Conservation (phyloP, 1,140 invertebrate genomes). For the Belonocnema kinseyi region DNA sequence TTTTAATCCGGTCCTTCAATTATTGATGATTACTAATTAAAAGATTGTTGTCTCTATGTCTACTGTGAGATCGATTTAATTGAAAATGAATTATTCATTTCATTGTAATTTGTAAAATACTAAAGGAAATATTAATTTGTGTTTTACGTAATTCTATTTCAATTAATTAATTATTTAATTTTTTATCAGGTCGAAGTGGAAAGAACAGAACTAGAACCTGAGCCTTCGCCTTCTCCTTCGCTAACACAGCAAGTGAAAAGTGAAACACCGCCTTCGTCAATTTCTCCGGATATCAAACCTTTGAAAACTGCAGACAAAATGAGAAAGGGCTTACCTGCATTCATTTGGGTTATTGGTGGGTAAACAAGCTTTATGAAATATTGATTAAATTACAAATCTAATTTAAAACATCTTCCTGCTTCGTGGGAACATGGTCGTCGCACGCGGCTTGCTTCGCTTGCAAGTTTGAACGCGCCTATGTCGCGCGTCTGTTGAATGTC, state of each 20-base stretch:
- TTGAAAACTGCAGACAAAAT: slow-evolving; percentile 63
- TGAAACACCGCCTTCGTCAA: slow-evolving; percentile 35
- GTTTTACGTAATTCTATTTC: not conserved
- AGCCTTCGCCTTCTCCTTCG: slow-evolving; percentile 37
- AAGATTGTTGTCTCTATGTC: not conserved
- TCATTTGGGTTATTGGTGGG: slow-evolving; percentile 86
- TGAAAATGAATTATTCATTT: not conserved
- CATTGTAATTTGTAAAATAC: not conserved
- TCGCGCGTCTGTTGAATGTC: too few relatives aligned
- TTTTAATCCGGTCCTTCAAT: too few relatives aligned
- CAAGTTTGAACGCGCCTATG: too few relatives aligned
- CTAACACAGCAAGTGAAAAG: slow-evolving; percentile 41
- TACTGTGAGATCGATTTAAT: not conserved
- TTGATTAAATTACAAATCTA: not conserved
- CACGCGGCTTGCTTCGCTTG: too few relatives aligned
- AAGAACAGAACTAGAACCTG: slow-evolving; percentile 52
- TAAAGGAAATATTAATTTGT: too few relatives aligned
- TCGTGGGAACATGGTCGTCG: too few relatives aligned
- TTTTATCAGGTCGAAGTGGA: slow-evolving; percentile 65
- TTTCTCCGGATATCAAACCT: slow-evolving; percentile 49
- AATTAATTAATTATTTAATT: not conserved
- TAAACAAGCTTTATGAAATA: slow-evolving; percentile 32
- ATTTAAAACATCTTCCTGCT: too few relatives aligned
- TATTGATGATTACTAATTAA: too few relatives aligned
- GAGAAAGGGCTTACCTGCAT: slow-evolving; percentile 76